These are phyloP conservation scores for Cryptosula pallasiana DNA, from an alignment of 2,888 invertebrate species.

Conservation along the genomic window DNA sequence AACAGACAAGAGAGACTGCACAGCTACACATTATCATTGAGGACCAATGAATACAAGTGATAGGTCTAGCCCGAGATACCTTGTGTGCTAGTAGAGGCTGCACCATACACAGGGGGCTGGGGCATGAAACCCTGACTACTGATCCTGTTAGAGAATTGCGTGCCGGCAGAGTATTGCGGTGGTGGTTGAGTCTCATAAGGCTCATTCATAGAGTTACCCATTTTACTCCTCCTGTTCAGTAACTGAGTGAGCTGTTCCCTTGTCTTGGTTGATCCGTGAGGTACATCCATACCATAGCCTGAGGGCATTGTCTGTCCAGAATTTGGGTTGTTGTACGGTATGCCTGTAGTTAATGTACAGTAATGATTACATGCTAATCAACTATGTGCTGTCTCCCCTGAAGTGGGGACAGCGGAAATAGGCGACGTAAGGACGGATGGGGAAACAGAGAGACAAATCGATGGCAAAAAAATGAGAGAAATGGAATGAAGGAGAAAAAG, in stretches of 20 bases:
- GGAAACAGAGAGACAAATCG: too few species aligned
- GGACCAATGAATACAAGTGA: too few species aligned
- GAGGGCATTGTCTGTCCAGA: not conserved
- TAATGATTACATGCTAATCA: too few species aligned
- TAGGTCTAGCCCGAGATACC: too few species aligned
- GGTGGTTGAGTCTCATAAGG: not conserved
- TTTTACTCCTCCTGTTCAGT: not conserved
- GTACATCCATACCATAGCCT: conserved; percentile 11
- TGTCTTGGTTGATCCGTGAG: not conserved
- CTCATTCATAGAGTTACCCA: not conserved
- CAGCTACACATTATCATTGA: too few species aligned
- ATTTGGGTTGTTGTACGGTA: not conserved
- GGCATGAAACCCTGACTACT: not conserved
- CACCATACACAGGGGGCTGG: conserved; percentile 3
- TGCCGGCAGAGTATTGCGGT: not conserved
- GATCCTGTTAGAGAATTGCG: not conserved
- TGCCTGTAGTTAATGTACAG: too few species aligned
- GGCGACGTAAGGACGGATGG: too few species aligned
- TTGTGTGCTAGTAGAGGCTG: not conserved
- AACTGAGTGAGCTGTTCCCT: not conserved
- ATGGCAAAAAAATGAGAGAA: too few species aligned
- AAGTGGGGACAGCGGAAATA: too few species aligned
- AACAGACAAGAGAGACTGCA: too few species aligned
- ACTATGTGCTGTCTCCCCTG: too few species aligned
- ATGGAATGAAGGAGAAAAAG: too few species aligned